Base-by-base conservation (phyloP, 1,140 invertebrate species). In the Megalopta genalis region DNA sequence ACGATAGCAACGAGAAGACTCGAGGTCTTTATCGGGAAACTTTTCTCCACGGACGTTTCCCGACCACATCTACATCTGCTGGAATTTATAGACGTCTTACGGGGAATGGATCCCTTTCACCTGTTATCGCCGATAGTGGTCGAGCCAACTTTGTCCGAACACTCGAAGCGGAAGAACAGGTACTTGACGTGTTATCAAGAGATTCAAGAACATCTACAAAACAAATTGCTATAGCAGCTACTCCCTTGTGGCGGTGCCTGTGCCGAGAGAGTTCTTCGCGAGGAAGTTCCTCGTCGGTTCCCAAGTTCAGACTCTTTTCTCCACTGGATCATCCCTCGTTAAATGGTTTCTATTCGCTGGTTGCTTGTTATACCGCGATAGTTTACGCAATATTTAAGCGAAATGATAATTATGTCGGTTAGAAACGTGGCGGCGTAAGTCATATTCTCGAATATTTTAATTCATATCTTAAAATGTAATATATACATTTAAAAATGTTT, bases 141-240 rank as follows among this genome's bases (percentile, higher is more conserved):
- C 59, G 16, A 6, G 37, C 9, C 27, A 16, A n/a, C 32, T 65
- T 42, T 23, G 32, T 23, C 8, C 63, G 37, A 42, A 65, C 21
- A 42, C 39, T 37, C 21, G 37, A 42, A 42, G 37, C 37, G 21
- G 32, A 64, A 64, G 63, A 23, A 42, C 63, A 65, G 23, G 63
- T 42, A 42, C 63, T 39, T 65, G 37, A 42, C 39, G 42, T 23
- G 63, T 42, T 65, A 65, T 42, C 37, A 65, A 42, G 37, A 42
- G 39, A 42, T n/a, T 65, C 63, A 42, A 21, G 63, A 65, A 65
- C 63, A 32, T 65, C 37, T 37, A 65, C 21, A 65, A 65, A 42
- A 65, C 63, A 65, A 65, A 65, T 65, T 37, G 37, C 63, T 65
- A 9, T 42, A 42, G 37, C 10, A 39, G 32, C 62, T 65, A 18